Evolutionary conservation across 64 coral and sea anemone species (phyloP).

Genomic region (Astreopora myriophthalma): DNA sequence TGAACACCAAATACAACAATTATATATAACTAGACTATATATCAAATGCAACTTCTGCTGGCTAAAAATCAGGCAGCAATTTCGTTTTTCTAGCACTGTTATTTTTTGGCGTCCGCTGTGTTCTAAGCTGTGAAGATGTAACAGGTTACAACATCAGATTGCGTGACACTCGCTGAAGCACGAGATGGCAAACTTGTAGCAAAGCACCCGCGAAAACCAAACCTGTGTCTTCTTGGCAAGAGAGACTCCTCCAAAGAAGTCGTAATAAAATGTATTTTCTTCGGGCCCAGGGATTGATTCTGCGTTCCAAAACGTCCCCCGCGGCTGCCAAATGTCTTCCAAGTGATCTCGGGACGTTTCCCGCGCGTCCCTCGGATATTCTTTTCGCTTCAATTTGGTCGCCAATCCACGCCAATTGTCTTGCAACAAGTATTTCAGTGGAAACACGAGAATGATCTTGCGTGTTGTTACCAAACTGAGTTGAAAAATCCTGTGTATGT

Average conservation of each 20-base stretch:
- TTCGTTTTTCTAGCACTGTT: not conserved
- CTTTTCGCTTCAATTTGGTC: constrained; percentile 7
- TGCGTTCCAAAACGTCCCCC: not conserved
- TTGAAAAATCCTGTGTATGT: not conserved
- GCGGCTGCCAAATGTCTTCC: not conserved
- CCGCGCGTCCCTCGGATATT: not conserved
- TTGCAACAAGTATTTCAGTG: not conserved
- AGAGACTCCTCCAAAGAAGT: not conserved
- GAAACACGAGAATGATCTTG: not conserved
- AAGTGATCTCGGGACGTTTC: not conserved
- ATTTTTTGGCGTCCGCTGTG: not conserved
- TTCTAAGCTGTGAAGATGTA: too few species aligned
- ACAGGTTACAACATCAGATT: not conserved
- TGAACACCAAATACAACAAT: not conserved
- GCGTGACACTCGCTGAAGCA: not conserved
- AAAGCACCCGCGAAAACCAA: constrained; percentile 1
- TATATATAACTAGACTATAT: not conserved
- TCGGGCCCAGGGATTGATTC: not conserved
- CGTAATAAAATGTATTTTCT: not conserved
- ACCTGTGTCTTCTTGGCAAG: not conserved
- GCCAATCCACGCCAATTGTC: constrained; percentile 14
- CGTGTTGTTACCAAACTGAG: not conserved
- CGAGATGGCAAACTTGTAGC: not conserved
- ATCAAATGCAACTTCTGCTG: not conserved
- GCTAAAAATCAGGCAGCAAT: not conserved